A percentile compares a stretch with the other conserved stretches of the same genome.
phyloP scores from a whole-genome alignment of 1,140 invertebrate species.

The Saxidomus purpurata region DNA sequence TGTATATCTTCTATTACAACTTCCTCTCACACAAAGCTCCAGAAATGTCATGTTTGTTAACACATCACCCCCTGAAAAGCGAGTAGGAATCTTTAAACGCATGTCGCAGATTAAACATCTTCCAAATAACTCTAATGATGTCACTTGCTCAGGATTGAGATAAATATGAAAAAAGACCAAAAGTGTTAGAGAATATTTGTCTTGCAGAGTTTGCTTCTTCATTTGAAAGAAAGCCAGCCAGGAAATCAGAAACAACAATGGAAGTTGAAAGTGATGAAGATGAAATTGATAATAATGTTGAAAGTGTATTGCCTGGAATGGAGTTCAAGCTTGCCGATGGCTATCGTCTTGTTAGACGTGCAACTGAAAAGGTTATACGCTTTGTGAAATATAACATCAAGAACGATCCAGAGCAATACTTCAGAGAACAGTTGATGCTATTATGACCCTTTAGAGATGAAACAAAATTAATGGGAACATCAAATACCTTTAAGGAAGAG shows the following conservation, averaged over 20 bases:
- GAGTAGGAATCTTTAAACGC: slow-evolving; percentile 67
- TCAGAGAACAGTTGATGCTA: slow-evolving; percentile 66
- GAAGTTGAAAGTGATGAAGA: slow-evolving; percentile 36
- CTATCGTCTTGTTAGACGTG: slow-evolving; percentile 8
- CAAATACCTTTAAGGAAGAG: background rate
- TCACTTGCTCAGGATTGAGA: slow-evolving; percentile 56
- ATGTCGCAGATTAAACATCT: slow-evolving; percentile 27
- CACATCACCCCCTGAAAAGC: slow-evolving; percentile 65
- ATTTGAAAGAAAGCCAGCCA: slow-evolving; percentile 39
- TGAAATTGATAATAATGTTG: slow-evolving; percentile 55
- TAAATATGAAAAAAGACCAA: slow-evolving; percentile 46
- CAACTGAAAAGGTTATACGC: slow-evolving; percentile 50
- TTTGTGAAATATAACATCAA: slow-evolving; percentile 57
- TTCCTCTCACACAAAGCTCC: slow-evolving; percentile 40
- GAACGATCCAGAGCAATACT: slow-evolving; percentile 59
- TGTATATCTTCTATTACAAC: slow-evolving; percentile 56
- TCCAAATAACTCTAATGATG: slow-evolving; percentile 54
- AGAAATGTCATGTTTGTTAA: slow-evolving; percentile 64
- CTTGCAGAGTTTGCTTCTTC: slow-evolving; percentile 24
- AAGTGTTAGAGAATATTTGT: slow-evolving; percentile 9
- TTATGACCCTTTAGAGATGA: slow-evolving; percentile 67
- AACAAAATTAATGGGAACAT: slow-evolving; percentile 22
- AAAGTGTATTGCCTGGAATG: slow-evolving; percentile 19
- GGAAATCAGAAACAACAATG: slow-evolving; percentile 1
- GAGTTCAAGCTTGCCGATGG: slow-evolving; percentile 51